These are phyloP conservation scores for Cotesia chilonis DNA, from an alignment of 1,140 invertebrate species.

Conservation along the genomic window DNA sequence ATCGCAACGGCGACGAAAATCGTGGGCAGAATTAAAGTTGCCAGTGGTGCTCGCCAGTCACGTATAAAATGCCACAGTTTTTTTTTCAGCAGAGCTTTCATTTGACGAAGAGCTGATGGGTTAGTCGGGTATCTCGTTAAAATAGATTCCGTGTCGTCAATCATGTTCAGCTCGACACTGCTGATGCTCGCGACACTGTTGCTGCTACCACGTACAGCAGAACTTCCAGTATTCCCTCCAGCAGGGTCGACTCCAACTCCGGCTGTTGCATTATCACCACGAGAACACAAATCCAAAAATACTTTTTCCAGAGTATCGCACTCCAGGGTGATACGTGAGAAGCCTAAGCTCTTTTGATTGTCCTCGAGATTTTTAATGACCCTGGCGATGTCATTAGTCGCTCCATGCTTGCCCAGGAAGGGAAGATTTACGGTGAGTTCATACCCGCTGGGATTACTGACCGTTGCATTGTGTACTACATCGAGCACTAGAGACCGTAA, in stretches of 20 bases:
- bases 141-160: constrained; percentile 56
- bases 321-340: constrained; percentile 64
- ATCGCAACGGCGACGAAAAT: constrained; percentile 73
- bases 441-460: constrained; percentile 57
- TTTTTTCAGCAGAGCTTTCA: constrained; percentile 66
- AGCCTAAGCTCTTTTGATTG: constrained; percentile 59
- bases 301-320: constrained; percentile 70
- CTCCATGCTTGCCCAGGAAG: constrained; percentile 64
- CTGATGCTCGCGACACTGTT: constrained; percentile 43
- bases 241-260: background rate
- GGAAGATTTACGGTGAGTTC: constrained; percentile 66
- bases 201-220: constrained; percentile 33
- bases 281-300: constrained; percentile 66
- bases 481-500: constrained; percentile 59
- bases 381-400: constrained; percentile 66
- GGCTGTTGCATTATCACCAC: constrained; percentile 51
- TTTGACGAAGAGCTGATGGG: constrained; percentile 50
- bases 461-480: constrained; percentile 62
- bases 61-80: constrained; percentile 69
- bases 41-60: constrained; percentile 70
- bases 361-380: constrained; percentile 63
- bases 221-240: background rate
- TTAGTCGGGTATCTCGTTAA: constrained; percentile 49
- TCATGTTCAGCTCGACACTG: constrained; percentile 43
- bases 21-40: constrained; percentile 71